Percentiles rank a stretch among this genome's conserved stretches.
Evolutionary conservation across 2,113 vertebrate genomes (phyloP).

Genomic region (Cariama cristata): DNA sequence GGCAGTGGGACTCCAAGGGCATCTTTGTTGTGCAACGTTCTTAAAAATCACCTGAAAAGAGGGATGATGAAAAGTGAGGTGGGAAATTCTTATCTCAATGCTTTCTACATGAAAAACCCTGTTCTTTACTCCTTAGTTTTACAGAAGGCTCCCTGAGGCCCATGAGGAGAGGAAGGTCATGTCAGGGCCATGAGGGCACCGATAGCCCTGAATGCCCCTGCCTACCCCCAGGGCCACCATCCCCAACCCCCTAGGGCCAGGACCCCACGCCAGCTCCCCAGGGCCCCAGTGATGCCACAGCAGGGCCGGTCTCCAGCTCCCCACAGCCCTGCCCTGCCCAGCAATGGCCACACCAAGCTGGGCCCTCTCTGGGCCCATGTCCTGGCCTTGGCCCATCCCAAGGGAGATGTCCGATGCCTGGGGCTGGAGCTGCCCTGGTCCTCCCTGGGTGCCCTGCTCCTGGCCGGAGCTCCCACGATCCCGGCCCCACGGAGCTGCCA

Average conservation of each 20-base stretch:
- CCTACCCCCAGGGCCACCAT: no score
- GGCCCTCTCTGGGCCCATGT: no score
- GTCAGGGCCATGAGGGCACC: background rate
- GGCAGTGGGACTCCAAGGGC: background rate
- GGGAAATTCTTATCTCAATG: background rate
- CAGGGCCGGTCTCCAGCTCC: background rate
- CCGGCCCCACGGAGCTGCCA: background rate
- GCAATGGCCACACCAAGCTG: background rate
- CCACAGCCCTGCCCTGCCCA: background rate
- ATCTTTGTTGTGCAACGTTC: background rate
- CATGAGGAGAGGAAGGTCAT: background rate
- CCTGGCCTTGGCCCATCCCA: background rate
- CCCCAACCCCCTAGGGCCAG: background rate
- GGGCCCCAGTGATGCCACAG: background rate
- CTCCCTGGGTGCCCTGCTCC: background rate
- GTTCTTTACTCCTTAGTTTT: background rate
- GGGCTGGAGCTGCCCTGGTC: background rate
- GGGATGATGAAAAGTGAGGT: background rate
- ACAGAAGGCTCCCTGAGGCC: background rate
- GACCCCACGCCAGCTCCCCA: no score
- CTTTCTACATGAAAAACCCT: background rate
- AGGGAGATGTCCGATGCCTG: fast-evolving
- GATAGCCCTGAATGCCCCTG: background rate
- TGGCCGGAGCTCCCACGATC: background rate
- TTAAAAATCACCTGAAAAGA: background rate